Conservation (phyloP, 1,140 invertebrate species). For the Aphelinus certus region DNA sequence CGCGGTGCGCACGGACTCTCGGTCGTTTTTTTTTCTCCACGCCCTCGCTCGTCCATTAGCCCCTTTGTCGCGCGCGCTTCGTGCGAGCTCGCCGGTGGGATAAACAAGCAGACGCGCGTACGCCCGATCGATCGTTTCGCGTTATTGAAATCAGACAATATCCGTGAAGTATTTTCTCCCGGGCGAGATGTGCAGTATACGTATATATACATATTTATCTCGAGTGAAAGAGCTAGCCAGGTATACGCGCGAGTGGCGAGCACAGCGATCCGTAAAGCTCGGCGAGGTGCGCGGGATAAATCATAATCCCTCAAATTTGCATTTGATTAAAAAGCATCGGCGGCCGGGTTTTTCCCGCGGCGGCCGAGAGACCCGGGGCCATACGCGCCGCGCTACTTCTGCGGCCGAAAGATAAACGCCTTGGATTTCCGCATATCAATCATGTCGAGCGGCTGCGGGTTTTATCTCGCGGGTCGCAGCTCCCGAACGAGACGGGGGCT, state of each 20-base stretch:
- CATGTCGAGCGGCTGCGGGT: constrained; percentile 14
- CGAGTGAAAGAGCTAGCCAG: background rate
- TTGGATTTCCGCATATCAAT: constrained; percentile 35
- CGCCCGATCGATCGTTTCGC: background rate
- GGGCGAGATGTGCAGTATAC: no score
- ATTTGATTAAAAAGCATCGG: constrained; percentile 24
- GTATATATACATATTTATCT: no score
- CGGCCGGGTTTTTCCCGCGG: no score
- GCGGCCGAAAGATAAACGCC: constrained; percentile 33
- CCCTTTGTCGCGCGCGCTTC: no score
- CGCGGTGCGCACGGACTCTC: no score
- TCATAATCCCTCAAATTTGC: constrained; percentile 31
- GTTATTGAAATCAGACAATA: no score
- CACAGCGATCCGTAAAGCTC: background rate
- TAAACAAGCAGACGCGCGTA: background rate
- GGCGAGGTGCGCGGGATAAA: constrained; percentile 15
- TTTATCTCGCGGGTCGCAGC: constrained; percentile 20
- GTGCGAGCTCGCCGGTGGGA: no score
- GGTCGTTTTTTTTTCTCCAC: background rate
- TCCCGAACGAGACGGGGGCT: constrained; percentile 24
- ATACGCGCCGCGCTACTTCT: background rate
- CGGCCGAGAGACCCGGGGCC: no score
- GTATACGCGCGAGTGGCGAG: background rate
- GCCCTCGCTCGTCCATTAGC: no score
- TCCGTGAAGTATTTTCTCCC: no score